These are phyloP conservation scores for Beroe ovata DNA, from an alignment of 37 sponge, comb jelly and placozoan species.

Conservation along the genomic window DNA sequence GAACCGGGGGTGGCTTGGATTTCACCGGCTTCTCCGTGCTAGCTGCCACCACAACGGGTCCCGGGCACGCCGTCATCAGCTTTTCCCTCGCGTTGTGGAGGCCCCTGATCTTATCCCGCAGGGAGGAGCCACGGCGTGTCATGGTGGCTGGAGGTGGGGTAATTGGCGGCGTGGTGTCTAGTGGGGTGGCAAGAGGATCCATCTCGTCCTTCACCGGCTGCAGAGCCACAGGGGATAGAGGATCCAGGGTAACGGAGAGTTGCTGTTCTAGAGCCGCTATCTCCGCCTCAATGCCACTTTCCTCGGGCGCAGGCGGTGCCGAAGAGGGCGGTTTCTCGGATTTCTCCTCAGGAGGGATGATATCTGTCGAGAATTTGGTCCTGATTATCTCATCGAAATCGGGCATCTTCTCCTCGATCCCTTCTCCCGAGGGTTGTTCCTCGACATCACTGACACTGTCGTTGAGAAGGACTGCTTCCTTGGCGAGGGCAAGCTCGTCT, in stretches of 20 bases:
- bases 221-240: background rate
- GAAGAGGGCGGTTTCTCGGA: background rate
- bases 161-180: background rate
- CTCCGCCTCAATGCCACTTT: slow-evolving; percentile 8
- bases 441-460: background rate
- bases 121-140: slow-evolving; percentile 44
- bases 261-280: background rate
- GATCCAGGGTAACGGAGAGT: background rate
- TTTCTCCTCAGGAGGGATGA: background rate
- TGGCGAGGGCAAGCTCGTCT: slow-evolving; percentile 28
- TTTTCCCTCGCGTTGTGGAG: slow-evolving; percentile 50
- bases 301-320: background rate
- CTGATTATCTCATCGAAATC: slow-evolving; percentile 44
- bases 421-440: background rate
- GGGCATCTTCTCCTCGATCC: background rate
- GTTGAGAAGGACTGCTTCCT: background rate
- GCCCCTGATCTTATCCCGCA: slow-evolving; percentile 29
- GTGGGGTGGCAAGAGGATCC: background rate
- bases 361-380: background rate
- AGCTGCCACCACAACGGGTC: background rate
- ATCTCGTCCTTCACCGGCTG: background rate
- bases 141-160: background rate
- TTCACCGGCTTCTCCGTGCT: background rate
- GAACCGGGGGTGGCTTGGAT: slow-evolving; percentile 11
- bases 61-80: slow-evolving; percentile 31